These are phyloP conservation scores for Gouania willdenowi DNA, from an alignment of 2,797 vertebrate species.

Conservation along the genomic window DNA sequence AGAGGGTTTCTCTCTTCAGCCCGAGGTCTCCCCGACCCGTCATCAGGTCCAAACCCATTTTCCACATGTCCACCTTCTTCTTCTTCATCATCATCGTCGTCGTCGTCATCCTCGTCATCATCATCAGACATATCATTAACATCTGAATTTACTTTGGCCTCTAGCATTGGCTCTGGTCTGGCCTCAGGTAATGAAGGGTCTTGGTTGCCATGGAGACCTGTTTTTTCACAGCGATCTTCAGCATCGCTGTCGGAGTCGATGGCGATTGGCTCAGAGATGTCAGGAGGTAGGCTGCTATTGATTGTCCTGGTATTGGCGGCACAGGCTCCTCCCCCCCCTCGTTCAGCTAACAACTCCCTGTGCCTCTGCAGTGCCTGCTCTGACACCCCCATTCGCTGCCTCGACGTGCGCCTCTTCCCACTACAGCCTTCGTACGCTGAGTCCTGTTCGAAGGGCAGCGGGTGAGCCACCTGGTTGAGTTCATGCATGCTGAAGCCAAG, in stretches of 20 bases:
- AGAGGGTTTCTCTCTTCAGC: conserved; percentile 80
- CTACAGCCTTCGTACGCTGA: conserved; percentile 76
- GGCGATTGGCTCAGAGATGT: conserved; percentile 70
- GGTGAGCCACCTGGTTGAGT: conserved; percentile 83
- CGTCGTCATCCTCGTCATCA: conserved; percentile 50
- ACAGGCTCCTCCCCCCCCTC: conserved; percentile 12
- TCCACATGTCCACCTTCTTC: conserved; percentile 81
- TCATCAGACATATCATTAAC: conserved; percentile 81
- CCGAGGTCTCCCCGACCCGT: conserved; percentile 61
- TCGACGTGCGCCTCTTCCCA: conserved; percentile 77
- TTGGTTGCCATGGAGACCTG: conserved; percentile 39
- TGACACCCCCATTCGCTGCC: conserved; percentile 81
- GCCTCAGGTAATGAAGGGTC: conserved; percentile 18
- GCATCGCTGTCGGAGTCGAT: conserved; percentile 76
- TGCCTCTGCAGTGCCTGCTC: conserved; percentile 68
- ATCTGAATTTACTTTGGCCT: conserved; percentile 64
- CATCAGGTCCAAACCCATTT: conserved; percentile 73
- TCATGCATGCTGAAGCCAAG: conserved; percentile 95
- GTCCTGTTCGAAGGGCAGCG: conserved; percentile 79
- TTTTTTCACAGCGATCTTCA: conserved; percentile 53
- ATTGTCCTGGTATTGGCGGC: conserved; percentile 73
- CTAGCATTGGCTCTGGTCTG: conserved; percentile 25
- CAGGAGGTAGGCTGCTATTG: conserved; percentile 75
- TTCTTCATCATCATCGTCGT: conserved; percentile 48
- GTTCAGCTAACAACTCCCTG: conserved; percentile 45